phyloP scores from a whole-genome alignment of 2,113 vertebrate genomes.

The Pampusana beccarii region DNA sequence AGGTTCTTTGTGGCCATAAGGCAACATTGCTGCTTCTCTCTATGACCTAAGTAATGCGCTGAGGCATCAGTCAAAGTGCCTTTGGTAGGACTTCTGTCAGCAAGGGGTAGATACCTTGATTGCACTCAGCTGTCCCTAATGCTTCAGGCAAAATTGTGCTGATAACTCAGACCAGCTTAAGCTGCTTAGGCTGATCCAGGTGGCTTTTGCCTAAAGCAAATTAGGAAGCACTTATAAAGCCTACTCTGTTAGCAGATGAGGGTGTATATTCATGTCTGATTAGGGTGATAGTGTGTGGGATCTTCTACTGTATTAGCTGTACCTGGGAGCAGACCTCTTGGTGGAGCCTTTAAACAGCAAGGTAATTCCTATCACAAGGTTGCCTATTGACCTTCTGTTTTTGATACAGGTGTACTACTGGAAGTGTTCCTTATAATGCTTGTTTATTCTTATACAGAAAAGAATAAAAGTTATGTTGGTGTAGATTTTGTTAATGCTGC shows the following conservation, averaged over 20 bases:
- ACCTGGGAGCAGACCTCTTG: fast-evolving
- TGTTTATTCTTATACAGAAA: neutral
- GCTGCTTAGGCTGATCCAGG: neutral
- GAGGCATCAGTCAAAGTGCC: neutral
- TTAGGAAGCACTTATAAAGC: neutral
- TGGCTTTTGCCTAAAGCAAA: neutral
- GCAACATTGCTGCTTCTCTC: neutral
- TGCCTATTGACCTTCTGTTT: neutral
- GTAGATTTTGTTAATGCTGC: neutral
- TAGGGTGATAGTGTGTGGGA: fast-evolving
- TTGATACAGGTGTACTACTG: neutral
- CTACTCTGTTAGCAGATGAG: neutral
- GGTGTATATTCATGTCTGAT: fast-evolving
- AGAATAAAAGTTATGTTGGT: neutral
- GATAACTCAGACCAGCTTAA: neutral
- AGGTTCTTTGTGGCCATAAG: neutral
- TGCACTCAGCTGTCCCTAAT: neutral
- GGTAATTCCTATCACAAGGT: neutral
- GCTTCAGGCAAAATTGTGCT: neutral
- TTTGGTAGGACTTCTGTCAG: neutral
- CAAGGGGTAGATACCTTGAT: neutral
- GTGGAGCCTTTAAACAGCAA: neutral
- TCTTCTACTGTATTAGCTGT: fast-evolving
- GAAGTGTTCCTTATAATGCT: neutral
- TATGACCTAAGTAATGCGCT: neutral